phyloP scores from a whole-genome alignment of 2,888 invertebrate genomes.

The Agriopis aurantiaria region DNA sequence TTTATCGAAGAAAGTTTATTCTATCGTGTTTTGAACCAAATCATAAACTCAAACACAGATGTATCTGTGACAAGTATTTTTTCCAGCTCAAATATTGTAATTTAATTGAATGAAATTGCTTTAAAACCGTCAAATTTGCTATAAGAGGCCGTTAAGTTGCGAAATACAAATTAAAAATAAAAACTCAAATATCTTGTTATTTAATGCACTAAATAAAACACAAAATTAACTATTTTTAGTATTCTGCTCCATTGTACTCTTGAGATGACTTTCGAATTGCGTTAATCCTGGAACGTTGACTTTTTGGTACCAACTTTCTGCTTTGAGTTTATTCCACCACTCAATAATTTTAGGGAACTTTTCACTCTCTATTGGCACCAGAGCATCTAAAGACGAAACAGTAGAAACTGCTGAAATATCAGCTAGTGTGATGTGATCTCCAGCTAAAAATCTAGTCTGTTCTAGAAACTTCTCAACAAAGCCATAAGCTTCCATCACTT shows the following conservation, averaged over 20 bases:
- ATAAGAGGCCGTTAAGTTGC: too few species aligned
- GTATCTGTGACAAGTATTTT: too few species aligned
- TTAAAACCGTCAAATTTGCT: too few species aligned
- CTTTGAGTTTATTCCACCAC: slow-evolving; percentile 10
- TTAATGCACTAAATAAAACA: not conserved
- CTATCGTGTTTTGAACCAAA: too few species aligned
- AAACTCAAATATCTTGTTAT: too few species aligned
- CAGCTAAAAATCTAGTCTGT: slow-evolving; percentile 2
- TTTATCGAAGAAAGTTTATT: too few species aligned
- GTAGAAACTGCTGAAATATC: slow-evolving; percentile 15
- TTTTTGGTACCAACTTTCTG: slow-evolving; percentile 16
- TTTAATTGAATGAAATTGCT: too few species aligned
- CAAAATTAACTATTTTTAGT: not conserved
- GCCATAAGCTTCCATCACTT: slow-evolving; percentile 32
- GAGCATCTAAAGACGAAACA: slow-evolving; percentile 11
- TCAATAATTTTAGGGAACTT: not conserved
- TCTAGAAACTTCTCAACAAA: slow-evolving; percentile 25
- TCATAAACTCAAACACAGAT: too few species aligned
- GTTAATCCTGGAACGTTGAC: slow-evolving; percentile 10
- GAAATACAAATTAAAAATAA: too few species aligned
- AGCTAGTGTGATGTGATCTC: slow-evolving; percentile 9
- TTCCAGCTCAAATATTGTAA: too few species aligned
- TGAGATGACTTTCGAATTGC: slow-evolving; percentile 1
- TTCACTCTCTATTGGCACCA: slow-evolving; percentile 2
- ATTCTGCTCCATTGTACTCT: slow-evolving; percentile 3